A percentile compares a stretch with the other conserved stretches of the same genome.
Conservation (phyloP, 2,888 invertebrate genomes). For the Cantharis nigra region DNA sequence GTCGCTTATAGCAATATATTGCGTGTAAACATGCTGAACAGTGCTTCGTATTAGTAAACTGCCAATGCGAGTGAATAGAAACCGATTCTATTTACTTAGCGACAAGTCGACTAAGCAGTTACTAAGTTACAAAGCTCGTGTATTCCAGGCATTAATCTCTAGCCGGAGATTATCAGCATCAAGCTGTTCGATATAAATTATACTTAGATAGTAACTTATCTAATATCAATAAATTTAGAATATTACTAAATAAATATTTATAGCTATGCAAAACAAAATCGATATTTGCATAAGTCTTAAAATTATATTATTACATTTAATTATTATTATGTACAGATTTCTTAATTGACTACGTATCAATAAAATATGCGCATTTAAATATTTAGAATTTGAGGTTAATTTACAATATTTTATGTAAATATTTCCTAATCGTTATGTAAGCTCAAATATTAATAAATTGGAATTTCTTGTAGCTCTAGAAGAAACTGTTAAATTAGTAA, state of each 20-base stretch:
- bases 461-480: conserved; percentile 8
- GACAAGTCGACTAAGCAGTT: no score
- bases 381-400: not conserved
- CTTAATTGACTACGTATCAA: not conserved
- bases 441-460: not conserved
- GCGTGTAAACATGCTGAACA: no score
- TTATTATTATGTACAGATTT: not conserved
- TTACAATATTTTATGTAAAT: not conserved
- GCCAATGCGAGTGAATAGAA: no score
- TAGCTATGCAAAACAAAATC: not conserved
- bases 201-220: no score
- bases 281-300: not conserved
- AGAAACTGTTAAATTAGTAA: not conserved
- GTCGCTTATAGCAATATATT: no score
- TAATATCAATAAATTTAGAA: not conserved
- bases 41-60: no score
- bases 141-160: no score
- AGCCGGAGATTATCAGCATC: no score
- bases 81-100: no score
- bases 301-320: not conserved
- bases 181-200: no score
- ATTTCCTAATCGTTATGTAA: not conserved
- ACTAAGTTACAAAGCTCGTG: no score
- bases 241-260: not conserved
- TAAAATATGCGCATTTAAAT: not conserved